Percentiles rank a stretch among this genome's conserved stretches.
Evolutionary conservation across 2,113 vertebrate species (phyloP).

Genomic region (Zosterops hypoxanthus): DNA sequence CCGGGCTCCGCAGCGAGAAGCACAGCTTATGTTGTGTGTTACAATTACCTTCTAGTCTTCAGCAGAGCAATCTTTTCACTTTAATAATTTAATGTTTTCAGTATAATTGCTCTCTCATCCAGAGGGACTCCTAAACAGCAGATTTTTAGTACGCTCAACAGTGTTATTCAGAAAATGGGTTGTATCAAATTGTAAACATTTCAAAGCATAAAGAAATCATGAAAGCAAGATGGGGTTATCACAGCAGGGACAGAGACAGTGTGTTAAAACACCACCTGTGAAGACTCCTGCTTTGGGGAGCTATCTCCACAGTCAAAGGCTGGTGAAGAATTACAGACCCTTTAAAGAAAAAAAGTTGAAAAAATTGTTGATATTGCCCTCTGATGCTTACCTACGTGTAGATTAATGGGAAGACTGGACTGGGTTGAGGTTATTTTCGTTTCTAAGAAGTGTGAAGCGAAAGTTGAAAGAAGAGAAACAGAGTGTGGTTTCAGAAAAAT

Average conservation of each 20-base stretch:
- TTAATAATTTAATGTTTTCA: background rate
- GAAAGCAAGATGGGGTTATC: background rate
- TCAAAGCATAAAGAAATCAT: background rate
- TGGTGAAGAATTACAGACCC: background rate
- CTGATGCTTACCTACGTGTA: background rate
- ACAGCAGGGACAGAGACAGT: background rate
- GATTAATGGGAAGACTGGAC: background rate
- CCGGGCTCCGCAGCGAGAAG: background rate
- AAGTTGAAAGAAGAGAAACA: background rate
- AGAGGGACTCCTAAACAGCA: background rate
- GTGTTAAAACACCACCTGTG: background rate
- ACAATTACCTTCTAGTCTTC: background rate
- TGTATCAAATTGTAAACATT: background rate
- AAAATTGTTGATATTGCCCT: background rate
- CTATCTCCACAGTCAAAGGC: background rate
- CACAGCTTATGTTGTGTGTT: rapidly evolving
- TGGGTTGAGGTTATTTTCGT: background rate
- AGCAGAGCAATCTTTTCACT: background rate
- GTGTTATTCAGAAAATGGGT: background rate
- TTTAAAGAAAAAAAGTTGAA: background rate
- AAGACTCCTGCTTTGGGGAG: background rate
- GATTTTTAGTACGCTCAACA: background rate
- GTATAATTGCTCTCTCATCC: background rate
- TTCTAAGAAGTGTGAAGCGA: background rate
- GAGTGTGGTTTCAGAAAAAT: background rate